Base-by-base conservation (phyloP, 2,113 vertebrate species). In the Leptobrachium ailaonicum region DNA sequence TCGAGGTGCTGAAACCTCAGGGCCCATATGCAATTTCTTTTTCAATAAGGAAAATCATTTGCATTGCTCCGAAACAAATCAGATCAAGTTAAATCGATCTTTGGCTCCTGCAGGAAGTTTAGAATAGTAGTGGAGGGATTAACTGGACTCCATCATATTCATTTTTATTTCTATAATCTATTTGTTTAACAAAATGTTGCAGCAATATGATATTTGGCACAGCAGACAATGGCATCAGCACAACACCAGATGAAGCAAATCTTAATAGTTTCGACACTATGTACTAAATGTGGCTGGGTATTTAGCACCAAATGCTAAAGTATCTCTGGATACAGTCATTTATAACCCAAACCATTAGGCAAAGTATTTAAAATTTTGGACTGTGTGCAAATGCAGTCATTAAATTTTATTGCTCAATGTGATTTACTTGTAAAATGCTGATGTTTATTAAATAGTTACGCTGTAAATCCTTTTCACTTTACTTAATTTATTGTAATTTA, bases 281-380 rank as follows among this genome's bases (percentile, higher is more conserved):
- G 56, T 60, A 12, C 11, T 60, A 60, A 60, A 60, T 60, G 56
- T 60, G 10, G 4, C 56, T 60, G 9, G 13, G 9, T 14, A 60
- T 60, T 60, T 60, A 60, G 56, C 56, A 60, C 56, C 56, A 60
- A 60, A 60, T 60, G 56, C 13, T 60, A 60, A 60, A 60, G 56
- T 60, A 60, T 60, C 13, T 60, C 56, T 60, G 56, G 11, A 60
- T 60, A 60, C 56, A 2, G 10, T 60, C 4, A 12, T 60, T 60
- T 60, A 60, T 60, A 60, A 12, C 13, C 56, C 56, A 60, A 60
- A 60, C 13, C 56, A 60, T 60, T 60, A 60, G 56, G 13, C 10
- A 14, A 3, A 60, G 56, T 14, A 12, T 60, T 60, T 60, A 60
- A 60, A 11, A 60, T 11, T 60, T 60, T 60, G 56, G 56, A 60